Evolutionary conservation across 2,888 invertebrate genomes (phyloP).

Genomic region (Endomychus coccineus): DNA sequence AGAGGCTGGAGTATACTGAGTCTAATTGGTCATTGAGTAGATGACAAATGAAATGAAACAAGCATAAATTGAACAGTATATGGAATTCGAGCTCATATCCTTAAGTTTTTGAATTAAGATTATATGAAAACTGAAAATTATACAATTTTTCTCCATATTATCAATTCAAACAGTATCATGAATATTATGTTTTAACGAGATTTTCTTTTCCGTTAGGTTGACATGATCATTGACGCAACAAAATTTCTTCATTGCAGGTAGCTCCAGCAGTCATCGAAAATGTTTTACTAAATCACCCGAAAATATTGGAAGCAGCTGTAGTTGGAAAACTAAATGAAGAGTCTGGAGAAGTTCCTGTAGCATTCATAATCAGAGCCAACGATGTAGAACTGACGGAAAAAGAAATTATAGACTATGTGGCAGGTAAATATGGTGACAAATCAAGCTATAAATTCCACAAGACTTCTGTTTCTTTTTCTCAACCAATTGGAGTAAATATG

Average conservation of each 20-base stretch:
- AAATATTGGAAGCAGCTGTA: slow-evolving; percentile 75
- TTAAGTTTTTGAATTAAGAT: no score
- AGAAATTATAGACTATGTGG: slow-evolving; percentile 42
- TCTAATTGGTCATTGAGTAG: no score
- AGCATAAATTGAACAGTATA: no score
- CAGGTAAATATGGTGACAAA: slow-evolving; percentile 29
- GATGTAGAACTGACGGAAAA: slow-evolving; percentile 45
- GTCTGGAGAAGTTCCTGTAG: slow-evolving; percentile 70
- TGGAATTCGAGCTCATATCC: no score
- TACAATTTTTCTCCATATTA: slow-evolving; percentile 1
- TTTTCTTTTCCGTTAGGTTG: neutral
- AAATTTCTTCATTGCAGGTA: slow-evolving; percentile 46
- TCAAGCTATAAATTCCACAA: no score
- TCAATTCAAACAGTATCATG: neutral
- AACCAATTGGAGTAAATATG: no score
- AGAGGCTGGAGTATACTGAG: no score
- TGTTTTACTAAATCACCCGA: slow-evolving; percentile 62
- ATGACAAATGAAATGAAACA: no score
- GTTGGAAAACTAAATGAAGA: slow-evolving; percentile 62
- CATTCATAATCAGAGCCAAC: slow-evolving; percentile 63
- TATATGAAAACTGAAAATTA: slow-evolving; percentile 1
- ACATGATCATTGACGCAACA: no score
- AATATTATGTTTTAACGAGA: neutral
- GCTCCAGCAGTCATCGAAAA: slow-evolving; percentile 85
- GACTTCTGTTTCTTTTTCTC: no score